phyloP scores from a whole-genome alignment of 2,888 invertebrate species.

The Hypomecis punctinalis region DNA sequence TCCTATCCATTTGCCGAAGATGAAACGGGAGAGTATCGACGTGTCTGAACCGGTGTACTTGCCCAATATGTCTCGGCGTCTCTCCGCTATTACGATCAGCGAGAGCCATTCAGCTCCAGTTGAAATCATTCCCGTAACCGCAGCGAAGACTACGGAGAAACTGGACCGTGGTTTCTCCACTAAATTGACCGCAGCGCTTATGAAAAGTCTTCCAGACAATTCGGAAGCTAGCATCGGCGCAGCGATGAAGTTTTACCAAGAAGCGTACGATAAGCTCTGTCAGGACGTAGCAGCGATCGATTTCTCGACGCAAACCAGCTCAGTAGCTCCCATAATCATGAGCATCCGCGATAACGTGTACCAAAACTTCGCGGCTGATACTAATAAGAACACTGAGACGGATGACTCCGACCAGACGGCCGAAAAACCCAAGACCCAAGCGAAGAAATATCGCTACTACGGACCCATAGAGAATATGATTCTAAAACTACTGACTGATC shows the following conservation, averaged over 20 bases:
- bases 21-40: slow-evolving; percentile 76
- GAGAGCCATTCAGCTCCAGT: slow-evolving; percentile 57
- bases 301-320: slow-evolving; percentile 69
- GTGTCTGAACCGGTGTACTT: slow-evolving; percentile 74
- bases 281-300: slow-evolving; percentile 65
- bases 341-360: slow-evolving; percentile 81
- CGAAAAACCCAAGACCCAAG: slow-evolving; percentile 72
- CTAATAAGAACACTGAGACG: slow-evolving; percentile 75
- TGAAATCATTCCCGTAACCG: slow-evolving; percentile 59
- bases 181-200: slow-evolving; percentile 67
- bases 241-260: slow-evolving; percentile 72
- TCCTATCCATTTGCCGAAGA: slow-evolving; percentile 70
- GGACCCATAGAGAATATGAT: slow-evolving; percentile 76
- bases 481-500: slow-evolving; percentile 67
- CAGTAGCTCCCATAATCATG: slow-evolving; percentile 81
- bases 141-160: slow-evolving; percentile 63
- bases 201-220: slow-evolving; percentile 73
- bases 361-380: slow-evolving; percentile 74
- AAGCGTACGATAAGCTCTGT: slow-evolving; percentile 66
- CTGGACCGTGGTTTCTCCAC: slow-evolving; percentile 66
- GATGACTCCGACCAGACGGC: slow-evolving; percentile 69
- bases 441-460: slow-evolving; percentile 77
- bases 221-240: slow-evolving; percentile 75
- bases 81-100: slow-evolving; percentile 71
- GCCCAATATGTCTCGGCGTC: slow-evolving; percentile 76